These are phyloP conservation scores for Eulacestoma nigropectus DNA, from an alignment of 2,113 vertebrate species.

Conservation along the genomic window DNA sequence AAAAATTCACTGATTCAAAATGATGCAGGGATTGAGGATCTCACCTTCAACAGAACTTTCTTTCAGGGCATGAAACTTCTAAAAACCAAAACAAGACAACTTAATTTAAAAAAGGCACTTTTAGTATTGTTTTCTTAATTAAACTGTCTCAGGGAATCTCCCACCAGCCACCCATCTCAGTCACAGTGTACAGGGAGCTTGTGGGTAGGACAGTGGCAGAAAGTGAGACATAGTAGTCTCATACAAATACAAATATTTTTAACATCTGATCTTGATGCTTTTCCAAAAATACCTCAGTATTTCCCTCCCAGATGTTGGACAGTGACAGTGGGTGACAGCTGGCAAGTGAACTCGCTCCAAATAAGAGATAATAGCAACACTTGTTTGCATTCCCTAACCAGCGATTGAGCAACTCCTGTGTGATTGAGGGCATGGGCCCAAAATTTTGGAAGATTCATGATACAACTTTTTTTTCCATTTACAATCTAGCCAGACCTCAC, in stretches of 20 bases:
- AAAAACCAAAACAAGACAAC: background rate
- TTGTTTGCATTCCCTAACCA: background rate
- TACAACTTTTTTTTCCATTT: background rate
- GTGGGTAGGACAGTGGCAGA: background rate
- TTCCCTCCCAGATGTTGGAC: background rate
- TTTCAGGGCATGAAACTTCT: background rate
- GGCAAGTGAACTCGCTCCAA: background rate
- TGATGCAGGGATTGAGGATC: background rate
- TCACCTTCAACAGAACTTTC: background rate
- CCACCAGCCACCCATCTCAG: background rate
- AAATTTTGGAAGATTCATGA: background rate
- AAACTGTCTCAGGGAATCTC: background rate
- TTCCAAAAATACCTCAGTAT: background rate
- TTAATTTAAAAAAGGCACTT: background rate
- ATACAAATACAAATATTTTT: background rate
- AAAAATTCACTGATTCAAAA: background rate
- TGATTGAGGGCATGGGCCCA: background rate
- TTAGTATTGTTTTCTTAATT: background rate
- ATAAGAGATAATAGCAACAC: background rate
- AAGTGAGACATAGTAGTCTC: background rate
- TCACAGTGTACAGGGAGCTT: background rate
- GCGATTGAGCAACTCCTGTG: background rate
- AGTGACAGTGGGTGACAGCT: background rate
- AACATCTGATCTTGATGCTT: background rate
- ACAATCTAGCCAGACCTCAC: background rate